Evolutionary conservation across 2,113 vertebrate species (phyloP).

Genomic region (Raja brachyura): DNA sequence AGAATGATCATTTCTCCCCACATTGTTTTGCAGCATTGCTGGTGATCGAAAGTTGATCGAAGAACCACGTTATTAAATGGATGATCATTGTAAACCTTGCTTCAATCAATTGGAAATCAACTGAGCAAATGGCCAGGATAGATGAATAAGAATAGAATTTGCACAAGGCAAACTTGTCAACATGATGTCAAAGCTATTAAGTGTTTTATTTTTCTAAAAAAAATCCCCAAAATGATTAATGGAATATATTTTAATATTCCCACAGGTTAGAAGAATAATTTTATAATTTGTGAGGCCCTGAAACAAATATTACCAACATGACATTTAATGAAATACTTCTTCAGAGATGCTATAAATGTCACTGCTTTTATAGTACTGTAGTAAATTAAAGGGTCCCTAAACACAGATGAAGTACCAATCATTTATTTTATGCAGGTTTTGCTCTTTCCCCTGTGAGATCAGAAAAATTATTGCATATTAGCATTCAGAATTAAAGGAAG

Average conservation of each 20-base stretch:
- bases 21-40: neutral
- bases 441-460: neutral
- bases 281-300: neutral
- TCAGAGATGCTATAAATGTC: neutral
- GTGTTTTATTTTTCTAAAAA: neutral
- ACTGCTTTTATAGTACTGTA: neutral
- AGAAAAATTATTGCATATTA: conserved; percentile 15
- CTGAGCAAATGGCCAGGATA: neutral
- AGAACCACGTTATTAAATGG: neutral
- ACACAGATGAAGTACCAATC: neutral
- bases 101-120: neutral
- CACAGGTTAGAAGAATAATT: neutral
- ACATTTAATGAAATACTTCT: conserved; percentile 6
- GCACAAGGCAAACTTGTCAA: neutral
- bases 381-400: neutral
- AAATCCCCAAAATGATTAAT: neutral
- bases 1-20: neutral
- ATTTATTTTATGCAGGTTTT: conserved; percentile 11
- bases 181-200: neutral
- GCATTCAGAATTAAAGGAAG: neutral
- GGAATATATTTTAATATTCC: neutral
- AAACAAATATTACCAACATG: neutral
- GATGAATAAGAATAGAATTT: neutral
- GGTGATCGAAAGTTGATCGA: too few relatives aligned
- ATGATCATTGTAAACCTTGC: neutral